A percentile compares a stretch with the other conserved stretches of the same genome.
Conservation (phyloP, 2,113 vertebrate genomes). For the Colistium nudipinnis region DNA sequence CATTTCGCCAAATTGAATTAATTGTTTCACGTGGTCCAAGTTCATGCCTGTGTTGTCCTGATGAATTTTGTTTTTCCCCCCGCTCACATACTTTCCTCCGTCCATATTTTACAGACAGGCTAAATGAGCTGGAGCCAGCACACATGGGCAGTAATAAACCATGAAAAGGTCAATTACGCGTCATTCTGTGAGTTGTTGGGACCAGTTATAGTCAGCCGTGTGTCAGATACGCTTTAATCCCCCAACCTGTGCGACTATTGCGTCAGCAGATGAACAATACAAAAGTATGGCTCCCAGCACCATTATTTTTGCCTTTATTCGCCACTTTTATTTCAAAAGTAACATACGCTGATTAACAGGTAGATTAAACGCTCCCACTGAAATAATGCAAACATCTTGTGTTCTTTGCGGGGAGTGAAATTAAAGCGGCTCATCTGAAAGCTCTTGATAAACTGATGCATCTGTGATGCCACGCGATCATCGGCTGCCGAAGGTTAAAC, state of each 20-base stretch:
- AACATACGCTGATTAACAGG: conserved; percentile 16
- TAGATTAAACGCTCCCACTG: not conserved
- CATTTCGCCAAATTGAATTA: conserved; percentile 29
- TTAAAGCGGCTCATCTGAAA: not conserved
- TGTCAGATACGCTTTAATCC: conserved; percentile 44
- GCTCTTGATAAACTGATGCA: not conserved
- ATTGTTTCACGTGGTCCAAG: conserved; percentile 30
- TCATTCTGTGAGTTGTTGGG: conserved; percentile 56
- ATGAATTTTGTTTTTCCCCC: conserved; percentile 33
- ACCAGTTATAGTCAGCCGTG: conserved; percentile 51
- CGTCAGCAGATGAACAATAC: conserved; percentile 21
- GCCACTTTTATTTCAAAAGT: conserved; percentile 1
- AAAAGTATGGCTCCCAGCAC: not conserved
- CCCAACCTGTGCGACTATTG: conserved; percentile 8
- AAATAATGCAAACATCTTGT: conserved; percentile 8
- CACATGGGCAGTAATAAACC: conserved; percentile 60
- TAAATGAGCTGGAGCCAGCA: conserved; percentile 58
- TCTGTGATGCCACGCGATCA: not conserved
- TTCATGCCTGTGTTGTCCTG: conserved; percentile 1
- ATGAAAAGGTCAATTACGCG: conserved; percentile 70
- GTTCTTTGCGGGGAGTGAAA: not conserved
- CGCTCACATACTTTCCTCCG: conserved; percentile 29
- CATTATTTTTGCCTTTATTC: conserved; percentile 1
- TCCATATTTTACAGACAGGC: conserved; percentile 38
- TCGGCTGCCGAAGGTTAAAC: not conserved